Base-by-base conservation (phyloP, 2,797 vertebrate species). In the Pelodytes ibericus region DNA sequence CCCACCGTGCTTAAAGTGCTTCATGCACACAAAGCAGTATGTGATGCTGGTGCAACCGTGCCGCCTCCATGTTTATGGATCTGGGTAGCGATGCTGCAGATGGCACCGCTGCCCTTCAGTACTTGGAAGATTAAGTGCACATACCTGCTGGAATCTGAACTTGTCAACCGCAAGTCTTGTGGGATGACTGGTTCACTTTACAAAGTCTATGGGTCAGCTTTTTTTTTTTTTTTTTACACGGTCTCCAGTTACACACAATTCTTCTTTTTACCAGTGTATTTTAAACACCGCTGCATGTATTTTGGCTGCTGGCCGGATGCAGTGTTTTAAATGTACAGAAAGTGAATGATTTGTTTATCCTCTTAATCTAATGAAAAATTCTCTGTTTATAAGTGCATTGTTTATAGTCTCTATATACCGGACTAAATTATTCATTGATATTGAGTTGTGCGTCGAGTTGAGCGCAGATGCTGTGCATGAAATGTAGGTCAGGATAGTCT, bases 381-480 rank as follows among this genome's bases (percentile, higher is more conserved):
- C 11, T 53, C n/a, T 18, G 68, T 27, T 66, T 51, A 66, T 49
- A 22, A 13, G 27, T 20, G 47, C n/a, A 10, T 24, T 53, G 49
- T 4, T 24, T 68, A 67, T 51, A 66, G 62, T 44, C 39, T 67
- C 70, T 57, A 61, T 78, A 72, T 25, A 49, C 36, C 33, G 18
- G 62, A 26, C 69, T 78, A 53, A 78, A 78, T 78, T 53, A 78
- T 78, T 78, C 75, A 78, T 72, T 49, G 53, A 27, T 72, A 77
- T 72, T 65, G 75, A 77, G 39, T 71, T 33, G 59, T 66, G 51
- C 49, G 51, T 66, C 60, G 68, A 59, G 60, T 71, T 67, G 69
- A 62, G 75, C 62, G 25, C 75, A 78, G 69, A 67, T 72, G 75
- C 69, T 27, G 44, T 16, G 24, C 49, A 36, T 78, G 41, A 75